phyloP scores from a whole-genome alignment of 2,888 invertebrate genomes.

The Plagodis pulveraria region DNA sequence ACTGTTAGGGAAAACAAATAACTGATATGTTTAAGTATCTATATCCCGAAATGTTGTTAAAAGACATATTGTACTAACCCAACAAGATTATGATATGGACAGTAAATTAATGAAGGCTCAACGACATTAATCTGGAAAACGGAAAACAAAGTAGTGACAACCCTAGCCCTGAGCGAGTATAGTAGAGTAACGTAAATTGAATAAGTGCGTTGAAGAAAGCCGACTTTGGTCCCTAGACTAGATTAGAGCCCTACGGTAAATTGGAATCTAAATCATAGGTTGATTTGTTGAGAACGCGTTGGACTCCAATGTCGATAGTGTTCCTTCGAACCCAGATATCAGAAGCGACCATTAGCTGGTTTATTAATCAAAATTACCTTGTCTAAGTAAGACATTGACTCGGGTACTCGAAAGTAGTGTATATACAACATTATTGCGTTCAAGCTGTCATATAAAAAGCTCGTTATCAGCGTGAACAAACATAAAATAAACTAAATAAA shows the following conservation, averaged over 20 bases:
- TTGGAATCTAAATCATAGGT: slow-evolving; percentile 56
- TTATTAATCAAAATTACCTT: slow-evolving; percentile 6
- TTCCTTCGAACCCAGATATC: slow-evolving; percentile 10
- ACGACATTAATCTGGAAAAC: too few relatives aligned
- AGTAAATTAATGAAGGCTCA: too few relatives aligned
- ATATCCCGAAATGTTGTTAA: too few relatives aligned
- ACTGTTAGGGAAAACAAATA: too few relatives aligned
- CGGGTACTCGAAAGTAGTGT: too few relatives aligned
- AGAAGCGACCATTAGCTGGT: slow-evolving; percentile 1
- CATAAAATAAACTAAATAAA: too few relatives aligned
- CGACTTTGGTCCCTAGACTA: slow-evolving; percentile 48
- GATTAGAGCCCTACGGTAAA: slow-evolving; percentile 48
- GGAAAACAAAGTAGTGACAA: neutral
- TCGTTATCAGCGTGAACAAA: too few relatives aligned
- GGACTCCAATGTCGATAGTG: slow-evolving; percentile 22
- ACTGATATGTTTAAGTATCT: too few relatives aligned
- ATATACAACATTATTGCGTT: too few relatives aligned
- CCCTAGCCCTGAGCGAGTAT: slow-evolving; percentile 12
- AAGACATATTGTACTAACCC: too few relatives aligned
- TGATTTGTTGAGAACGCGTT: slow-evolving; percentile 35
- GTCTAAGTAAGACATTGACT: neutral
- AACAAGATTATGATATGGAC: too few relatives aligned
- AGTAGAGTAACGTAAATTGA: slow-evolving; percentile 64
- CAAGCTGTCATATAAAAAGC: too few relatives aligned
- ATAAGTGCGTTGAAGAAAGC: slow-evolving; percentile 64